A percentile compares a stretch with the other conserved stretches of the same genome.
Conservation (phyloP, 2,113 vertebrate genomes). For the Tamias sibiricus region DNA sequence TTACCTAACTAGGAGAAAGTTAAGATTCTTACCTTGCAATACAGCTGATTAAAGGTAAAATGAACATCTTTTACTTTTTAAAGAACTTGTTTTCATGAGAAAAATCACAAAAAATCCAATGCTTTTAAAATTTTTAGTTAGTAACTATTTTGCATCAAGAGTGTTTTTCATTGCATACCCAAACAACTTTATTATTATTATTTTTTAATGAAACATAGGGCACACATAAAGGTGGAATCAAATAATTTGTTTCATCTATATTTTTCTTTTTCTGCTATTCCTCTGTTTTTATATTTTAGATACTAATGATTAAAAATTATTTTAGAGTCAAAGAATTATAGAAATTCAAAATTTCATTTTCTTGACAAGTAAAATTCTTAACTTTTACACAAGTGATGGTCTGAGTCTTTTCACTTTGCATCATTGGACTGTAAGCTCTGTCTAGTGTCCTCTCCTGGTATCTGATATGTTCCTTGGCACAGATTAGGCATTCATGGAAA, state of each 20-base stretch:
- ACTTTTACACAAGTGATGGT: not conserved
- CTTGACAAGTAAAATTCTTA: conserved; percentile 37
- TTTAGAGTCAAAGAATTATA: conserved; percentile 45
- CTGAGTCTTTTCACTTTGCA: not conserved
- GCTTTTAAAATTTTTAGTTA: not conserved
- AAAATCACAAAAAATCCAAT: conserved; percentile 36
- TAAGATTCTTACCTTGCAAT: conserved; percentile 24
- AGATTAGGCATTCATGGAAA: not conserved
- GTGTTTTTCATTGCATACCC: not conserved
- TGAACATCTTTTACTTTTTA: conserved; percentile 69
- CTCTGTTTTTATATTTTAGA: conserved; percentile 35
- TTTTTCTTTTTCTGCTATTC: not conserved
- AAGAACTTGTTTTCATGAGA: conserved; percentile 52
- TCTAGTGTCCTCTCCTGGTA: not conserved
- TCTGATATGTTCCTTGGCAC: not conserved
- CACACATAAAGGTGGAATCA: not conserved
- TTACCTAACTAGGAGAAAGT: conserved; percentile 20
- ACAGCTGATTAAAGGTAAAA: conserved; percentile 65
- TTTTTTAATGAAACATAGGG: not conserved
- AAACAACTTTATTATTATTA: not conserved
- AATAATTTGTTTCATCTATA: conserved; percentile 52
- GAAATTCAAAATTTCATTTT: conserved; percentile 9
- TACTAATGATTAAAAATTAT: not conserved
- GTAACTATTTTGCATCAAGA: not conserved
- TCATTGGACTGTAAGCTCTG: not conserved